Conservation (phyloP, 2,113 vertebrate genomes). For the Chaetorhynchus papuensis region DNA sequence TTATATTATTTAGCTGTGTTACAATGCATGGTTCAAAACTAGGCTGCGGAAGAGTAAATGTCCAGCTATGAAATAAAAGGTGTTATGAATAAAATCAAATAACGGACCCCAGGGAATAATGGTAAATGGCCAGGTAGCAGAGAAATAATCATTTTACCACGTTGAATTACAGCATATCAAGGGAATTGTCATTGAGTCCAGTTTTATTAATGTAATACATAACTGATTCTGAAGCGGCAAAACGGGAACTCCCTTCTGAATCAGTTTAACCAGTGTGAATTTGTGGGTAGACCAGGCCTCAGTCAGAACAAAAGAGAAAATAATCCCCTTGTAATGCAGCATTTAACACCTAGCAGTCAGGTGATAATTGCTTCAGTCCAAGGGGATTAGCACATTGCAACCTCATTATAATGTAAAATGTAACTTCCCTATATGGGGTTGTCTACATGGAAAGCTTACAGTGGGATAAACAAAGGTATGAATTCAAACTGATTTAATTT, state of each 20-base stretch:
- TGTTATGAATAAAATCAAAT: not conserved
- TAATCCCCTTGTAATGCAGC: constrained; percentile 55
- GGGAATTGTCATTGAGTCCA: constrained; percentile 13
- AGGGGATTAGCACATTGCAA: constrained; percentile 55
- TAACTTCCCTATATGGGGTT: constrained; percentile 34
- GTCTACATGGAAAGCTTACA: constrained; percentile 7
- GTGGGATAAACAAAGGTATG: constrained; percentile 14
- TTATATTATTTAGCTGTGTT: not conserved
- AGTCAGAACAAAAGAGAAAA: constrained; percentile 57
- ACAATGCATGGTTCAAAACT: not conserved
- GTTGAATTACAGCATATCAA: not conserved
- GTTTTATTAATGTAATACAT: constrained; percentile 39
- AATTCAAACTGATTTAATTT: constrained; percentile 24
- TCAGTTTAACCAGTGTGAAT: constrained; percentile 18
- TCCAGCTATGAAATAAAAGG: not conserved
- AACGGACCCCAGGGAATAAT: not conserved
- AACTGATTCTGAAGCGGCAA: not conserved
- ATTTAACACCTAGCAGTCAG: constrained; percentile 59
- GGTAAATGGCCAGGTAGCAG: not conserved
- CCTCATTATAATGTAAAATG: constrained; percentile 56
- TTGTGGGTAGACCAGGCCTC: constrained; percentile 13
- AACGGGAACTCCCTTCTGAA: constrained; percentile 13
- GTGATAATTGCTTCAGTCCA: constrained; percentile 61
- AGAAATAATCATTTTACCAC: not conserved
- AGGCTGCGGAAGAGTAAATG: not conserved